Base-by-base conservation (phyloP, 2,797 vertebrate species). In the Takifugu rubripes region DNA sequence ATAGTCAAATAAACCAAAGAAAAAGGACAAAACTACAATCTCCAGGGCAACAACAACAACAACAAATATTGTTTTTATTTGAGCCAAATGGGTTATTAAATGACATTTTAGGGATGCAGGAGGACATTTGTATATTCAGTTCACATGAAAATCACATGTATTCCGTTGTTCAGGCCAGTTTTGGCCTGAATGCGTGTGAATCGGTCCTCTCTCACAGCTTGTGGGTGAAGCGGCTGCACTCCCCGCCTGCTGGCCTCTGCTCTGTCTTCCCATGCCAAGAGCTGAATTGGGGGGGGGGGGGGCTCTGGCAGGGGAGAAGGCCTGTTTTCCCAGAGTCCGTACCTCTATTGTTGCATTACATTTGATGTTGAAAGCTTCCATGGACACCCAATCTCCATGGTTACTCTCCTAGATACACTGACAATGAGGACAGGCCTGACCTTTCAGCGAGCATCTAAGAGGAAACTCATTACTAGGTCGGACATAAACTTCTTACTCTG, bases 241-340 rank as follows among this genome's bases (percentile, higher is more conserved):
- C 50, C 5, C 61, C 64, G 64, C 59, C 59, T 49, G 63, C 66
- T 75, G 72, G 67, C 78, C 70, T 66, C 56, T 50, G 27, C 9
- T 25, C 65, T 31, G 44, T 55, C 55, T 70, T 49, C 63, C 61
- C 59, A 77, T 84, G 83, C 82, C 82, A 88, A 76, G 47, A 67
- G 56, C 42, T 59, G 61, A 63, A 59, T 77, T 77, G 21, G 21
- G 21, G 21, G 17, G n/a, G n/a, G 72, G 51, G 77, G 75, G 83
- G 80, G 79, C 74, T 9, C 56, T 79, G 10, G 36, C 25, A 59
- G 62, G 77, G 75, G 75, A 56, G 75, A 56, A 68, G 64, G 47
- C 54, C 67, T 74, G 64, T 67, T 84, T 85, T 82, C 72, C 72
- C 68, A 49, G 77, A 52, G 53, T 51, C 69, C 56, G 16, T 17